These are phyloP conservation scores for Stichodactyla mertensii DNA, from an alignment of 64 coral and sea anemone genomes.

Conservation along the genomic window DNA sequence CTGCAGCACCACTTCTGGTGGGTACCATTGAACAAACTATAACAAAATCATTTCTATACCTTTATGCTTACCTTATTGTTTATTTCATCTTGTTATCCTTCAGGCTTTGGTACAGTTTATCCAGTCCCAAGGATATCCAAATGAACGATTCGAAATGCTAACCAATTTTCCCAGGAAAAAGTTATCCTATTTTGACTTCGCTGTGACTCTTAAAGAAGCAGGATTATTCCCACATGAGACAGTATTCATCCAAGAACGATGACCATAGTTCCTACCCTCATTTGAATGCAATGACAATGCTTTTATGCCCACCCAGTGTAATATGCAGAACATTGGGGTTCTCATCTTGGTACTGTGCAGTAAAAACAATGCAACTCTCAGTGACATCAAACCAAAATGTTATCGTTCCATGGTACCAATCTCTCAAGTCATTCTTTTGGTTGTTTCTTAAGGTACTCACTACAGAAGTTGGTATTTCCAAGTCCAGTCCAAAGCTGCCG, in stretches of 20 bases:
- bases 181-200: constrained; percentile 70
- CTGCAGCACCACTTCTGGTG: constrained; percentile 70
- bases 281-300: not conserved
- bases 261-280: not conserved
- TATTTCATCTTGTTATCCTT: not conserved
- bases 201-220: constrained; percentile 55
- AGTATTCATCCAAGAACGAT: constrained; percentile 95
- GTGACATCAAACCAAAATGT: too few species aligned
- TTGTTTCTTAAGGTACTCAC: too few species aligned
- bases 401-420: too few species aligned
- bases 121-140: constrained; percentile 76
- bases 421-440: too few species aligned
- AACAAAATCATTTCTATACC: not conserved
- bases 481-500: too few species aligned
- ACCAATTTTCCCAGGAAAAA: constrained; percentile 89
- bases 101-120: constrained; percentile 78
- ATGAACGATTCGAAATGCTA: constrained; percentile 81
- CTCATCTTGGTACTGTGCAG: too few species aligned
- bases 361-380: too few species aligned
- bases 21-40: not conserved
- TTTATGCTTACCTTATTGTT: not conserved
- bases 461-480: too few species aligned
- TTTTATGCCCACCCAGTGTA: too few species aligned
- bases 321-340: too few species aligned
- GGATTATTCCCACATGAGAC: constrained; percentile 94